Evolutionary conservation across 2,113 vertebrate genomes (phyloP), one percentile per base, ranked within the genome.

Genomic region (Piprites chloris): DNA sequence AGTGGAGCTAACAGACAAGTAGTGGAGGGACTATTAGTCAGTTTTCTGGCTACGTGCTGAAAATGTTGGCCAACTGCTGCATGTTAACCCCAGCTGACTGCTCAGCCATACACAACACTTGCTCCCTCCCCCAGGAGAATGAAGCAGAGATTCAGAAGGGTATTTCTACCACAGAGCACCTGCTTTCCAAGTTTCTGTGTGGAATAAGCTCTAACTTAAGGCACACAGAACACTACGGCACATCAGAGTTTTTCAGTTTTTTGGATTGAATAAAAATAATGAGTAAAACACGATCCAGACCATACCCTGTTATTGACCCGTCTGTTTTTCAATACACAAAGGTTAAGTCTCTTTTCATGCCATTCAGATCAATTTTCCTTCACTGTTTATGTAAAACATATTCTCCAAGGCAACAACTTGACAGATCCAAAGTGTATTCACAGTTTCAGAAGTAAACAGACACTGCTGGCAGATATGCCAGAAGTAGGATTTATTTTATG

Each of bases 391-490:
- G 2, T 46, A 85, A 89, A 81, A 62, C 8, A 39, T 66, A 73
- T 59, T 89, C 72, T 90, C 77, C 55, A 92, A 87, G 59, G 63
- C 88, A 93, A 47, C 59, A 85, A 18, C 21, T 39, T 96, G 83
- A 85, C 44, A 95, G 32, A 69, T 91, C 37, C 37, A 69, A 91
- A 88, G n/a, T 28, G 26, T 59, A 65, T 75, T 96, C 93, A 58
- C 71, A 56, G 66, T 56, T 93, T 86, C 94, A 89, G 59, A 91
- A 76, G 46, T 91, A 91, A 90, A 72, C 78, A 93, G 61, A 91
- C 37, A 52, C n/a, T 81, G 47, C 66, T 88, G 76, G 44, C 82
- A 96, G 76, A 83, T 82, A 72, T 61, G 56, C 39, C 83, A 85
- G 61, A 90, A 89, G 66, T 56, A 79, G 63, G 26, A 68, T 90